A percentile compares a stretch with the other conserved stretches of the same genome.
Conservation (phyloP, 2,113 vertebrate species). For the Noturus placidus region DNA sequence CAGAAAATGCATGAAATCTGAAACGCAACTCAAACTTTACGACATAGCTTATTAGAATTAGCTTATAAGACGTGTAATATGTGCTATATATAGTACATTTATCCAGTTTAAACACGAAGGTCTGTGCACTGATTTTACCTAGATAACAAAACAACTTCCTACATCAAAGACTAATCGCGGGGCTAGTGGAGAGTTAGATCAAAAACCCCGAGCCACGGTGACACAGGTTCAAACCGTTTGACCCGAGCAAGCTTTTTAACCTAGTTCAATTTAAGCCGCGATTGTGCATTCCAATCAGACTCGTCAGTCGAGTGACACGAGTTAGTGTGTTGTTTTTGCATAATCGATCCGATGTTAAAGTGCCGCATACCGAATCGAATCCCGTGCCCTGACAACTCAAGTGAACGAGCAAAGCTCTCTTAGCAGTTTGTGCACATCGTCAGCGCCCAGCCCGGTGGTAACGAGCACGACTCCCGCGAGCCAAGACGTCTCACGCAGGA, state of each 20-base stretch:
- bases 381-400: constrained; percentile 34
- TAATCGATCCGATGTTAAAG: constrained; percentile 56
- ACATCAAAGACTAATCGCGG: not conserved
- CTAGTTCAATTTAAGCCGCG: constrained; percentile 6
- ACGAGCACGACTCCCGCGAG: constrained; percentile 45
- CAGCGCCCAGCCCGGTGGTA: constrained; percentile 36
- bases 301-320: constrained; percentile 23
- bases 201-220: not conserved
- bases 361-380: constrained; percentile 41
- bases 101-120: constrained; percentile 29
- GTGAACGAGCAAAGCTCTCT: constrained; percentile 27
- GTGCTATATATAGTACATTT: not conserved
- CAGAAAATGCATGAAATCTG: not conserved
- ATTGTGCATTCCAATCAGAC: constrained; percentile 11
- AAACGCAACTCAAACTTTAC: not conserved
- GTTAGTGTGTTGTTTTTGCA: constrained; percentile 50
- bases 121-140: not conserved
- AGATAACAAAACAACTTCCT: not conserved
- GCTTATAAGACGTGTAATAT: too few species aligned
- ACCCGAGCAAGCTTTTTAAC: constrained; percentile 31
- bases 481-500: constrained; percentile 37
- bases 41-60: not conserved
- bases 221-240: constrained; percentile 36
- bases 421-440: constrained; percentile 41
- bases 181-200: not conserved